phyloP scores from a whole-genome alignment of 2,888 invertebrate genomes.

The Noctua comes region DNA sequence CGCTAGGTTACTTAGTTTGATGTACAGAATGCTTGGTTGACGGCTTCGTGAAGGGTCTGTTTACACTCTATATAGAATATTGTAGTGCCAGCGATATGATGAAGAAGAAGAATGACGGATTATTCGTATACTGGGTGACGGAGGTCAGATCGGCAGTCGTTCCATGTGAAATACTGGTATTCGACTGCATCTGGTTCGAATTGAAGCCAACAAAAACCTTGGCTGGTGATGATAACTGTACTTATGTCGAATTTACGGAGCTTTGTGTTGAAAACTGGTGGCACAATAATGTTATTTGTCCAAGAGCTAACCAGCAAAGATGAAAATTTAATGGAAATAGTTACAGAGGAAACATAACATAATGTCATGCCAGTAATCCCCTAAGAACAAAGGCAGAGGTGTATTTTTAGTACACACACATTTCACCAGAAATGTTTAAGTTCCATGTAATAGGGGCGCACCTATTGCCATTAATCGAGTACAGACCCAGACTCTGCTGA shows the following conservation, averaged over 20 bases:
- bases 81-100: no score
- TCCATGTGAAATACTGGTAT: background rate
- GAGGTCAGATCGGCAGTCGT: background rate
- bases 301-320: background rate
- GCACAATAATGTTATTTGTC: background rate
- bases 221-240: background rate
- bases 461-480: background rate
- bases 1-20: no score
- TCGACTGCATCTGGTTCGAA: background rate
- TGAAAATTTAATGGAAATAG: background rate
- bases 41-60: no score
- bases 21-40: no score
- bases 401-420: background rate
- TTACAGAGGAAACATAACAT: background rate
- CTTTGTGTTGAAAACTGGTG: background rate
- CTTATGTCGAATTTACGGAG: background rate
- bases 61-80: no score
- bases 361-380: background rate
- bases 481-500: background rate
- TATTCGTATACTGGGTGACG: background rate
- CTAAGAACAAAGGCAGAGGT: background rate
- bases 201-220: background rate
- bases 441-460: background rate
- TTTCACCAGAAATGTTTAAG: background rate
- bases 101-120: background rate